Evolutionary conservation across 2,113 vertebrate species (phyloP).

Genomic region (Diphyllodes magnificus): DNA sequence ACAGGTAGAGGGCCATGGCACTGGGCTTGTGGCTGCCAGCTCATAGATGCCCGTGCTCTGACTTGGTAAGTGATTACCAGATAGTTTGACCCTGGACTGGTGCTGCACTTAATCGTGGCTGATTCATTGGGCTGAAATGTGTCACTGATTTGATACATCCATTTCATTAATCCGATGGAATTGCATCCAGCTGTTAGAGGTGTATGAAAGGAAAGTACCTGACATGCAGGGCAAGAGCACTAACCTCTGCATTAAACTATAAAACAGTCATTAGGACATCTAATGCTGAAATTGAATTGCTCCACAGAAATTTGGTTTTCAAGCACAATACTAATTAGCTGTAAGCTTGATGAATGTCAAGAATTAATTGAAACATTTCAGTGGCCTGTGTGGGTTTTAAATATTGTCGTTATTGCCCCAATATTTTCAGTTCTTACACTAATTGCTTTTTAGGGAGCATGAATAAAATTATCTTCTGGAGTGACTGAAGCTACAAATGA

Average conservation of each 20-base stretch:
- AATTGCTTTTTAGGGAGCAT: conserved; percentile 11
- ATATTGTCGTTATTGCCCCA: conserved; percentile 31
- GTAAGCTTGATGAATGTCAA: conserved; percentile 44
- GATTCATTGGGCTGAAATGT: conserved; percentile 40
- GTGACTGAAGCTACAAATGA: neutral
- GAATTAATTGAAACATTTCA: conserved; percentile 55
- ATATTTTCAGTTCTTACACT: conserved; percentile 24
- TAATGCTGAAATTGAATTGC: conserved; percentile 50
- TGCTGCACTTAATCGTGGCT: neutral
- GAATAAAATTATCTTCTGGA: neutral
- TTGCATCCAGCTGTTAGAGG: conserved; percentile 4
- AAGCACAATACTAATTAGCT: conserved; percentile 45
- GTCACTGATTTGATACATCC: conserved; percentile 39
- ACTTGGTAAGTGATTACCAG: neutral
- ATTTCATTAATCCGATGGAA: conserved; percentile 47
- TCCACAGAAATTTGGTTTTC: conserved; percentile 52
- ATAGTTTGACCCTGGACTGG: neutral
- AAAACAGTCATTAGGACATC: conserved; percentile 47
- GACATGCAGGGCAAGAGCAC: neutral
- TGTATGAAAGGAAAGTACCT: conserved; percentile 5
- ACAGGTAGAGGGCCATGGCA: neutral
- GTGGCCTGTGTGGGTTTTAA: conserved; percentile 40
- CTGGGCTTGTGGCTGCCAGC: neutral
- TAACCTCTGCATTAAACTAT: conserved; percentile 35
- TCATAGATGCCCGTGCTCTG: neutral